Percentiles rank a stretch among this genome's conserved stretches.
These are phyloP conservation scores for Zygogramma bicolorata DNA, from an alignment of 2,888 invertebrate genomes.

Conservation along the genomic window DNA sequence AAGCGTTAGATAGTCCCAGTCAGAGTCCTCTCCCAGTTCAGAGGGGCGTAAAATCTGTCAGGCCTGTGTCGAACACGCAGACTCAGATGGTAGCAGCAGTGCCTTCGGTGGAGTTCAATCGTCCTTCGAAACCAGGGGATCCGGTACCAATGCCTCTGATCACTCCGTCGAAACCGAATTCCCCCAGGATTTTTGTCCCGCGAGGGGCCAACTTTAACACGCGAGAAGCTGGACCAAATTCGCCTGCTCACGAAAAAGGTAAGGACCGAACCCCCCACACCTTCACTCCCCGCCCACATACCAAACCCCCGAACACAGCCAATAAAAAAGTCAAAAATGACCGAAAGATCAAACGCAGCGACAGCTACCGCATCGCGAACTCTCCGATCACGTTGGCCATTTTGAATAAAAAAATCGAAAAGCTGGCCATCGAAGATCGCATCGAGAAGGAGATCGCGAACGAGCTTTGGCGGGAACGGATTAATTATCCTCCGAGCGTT, in stretches of 20 bases:
- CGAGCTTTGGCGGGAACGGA: constrained; percentile 76
- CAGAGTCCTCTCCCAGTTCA: constrained; percentile 69
- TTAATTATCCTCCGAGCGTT: constrained; percentile 78
- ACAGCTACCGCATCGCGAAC: constrained; percentile 88
- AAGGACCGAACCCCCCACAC: constrained; percentile 64
- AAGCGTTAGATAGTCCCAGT: constrained; percentile 68
- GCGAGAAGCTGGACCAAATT: constrained; percentile 74
- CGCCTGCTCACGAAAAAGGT: constrained; percentile 77
- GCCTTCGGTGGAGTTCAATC: constrained; percentile 52
- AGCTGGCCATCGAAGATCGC: constrained; percentile 53
- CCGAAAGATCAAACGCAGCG: constrained; percentile 76
- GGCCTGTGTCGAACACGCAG: constrained; percentile 62
- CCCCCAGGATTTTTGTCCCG: constrained; percentile 60
- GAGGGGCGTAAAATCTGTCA: constrained; percentile 64
- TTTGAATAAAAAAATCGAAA: constrained; percentile 62
- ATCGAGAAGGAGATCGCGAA: constrained; percentile 73
- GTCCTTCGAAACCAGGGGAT: constrained; percentile 71
- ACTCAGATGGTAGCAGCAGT: constrained; percentile 47
- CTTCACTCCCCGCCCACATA: constrained; percentile 48
- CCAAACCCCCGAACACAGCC: constrained; percentile 52
- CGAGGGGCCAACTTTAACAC: constrained; percentile 80
- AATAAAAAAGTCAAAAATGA: constrained; percentile 67
- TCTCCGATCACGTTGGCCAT: constrained; percentile 76
- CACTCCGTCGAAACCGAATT: constrained; percentile 67
- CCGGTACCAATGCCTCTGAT: constrained; percentile 64